Evolutionary conservation across 2,888 invertebrate species (phyloP).

Genomic region (Platycheirus albimanus): DNA sequence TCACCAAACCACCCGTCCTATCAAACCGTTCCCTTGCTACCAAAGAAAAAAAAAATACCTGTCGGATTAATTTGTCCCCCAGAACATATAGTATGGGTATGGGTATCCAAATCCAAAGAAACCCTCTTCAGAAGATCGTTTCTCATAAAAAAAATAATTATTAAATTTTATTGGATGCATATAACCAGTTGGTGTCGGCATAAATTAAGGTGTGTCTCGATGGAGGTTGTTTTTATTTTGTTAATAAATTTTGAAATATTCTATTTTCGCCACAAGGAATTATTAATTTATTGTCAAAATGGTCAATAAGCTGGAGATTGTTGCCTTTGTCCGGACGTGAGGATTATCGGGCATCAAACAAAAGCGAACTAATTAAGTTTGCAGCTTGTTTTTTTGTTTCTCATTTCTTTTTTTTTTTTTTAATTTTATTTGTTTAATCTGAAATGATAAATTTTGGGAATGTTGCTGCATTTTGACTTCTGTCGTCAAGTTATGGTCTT

Average conservation of each 20-base stretch:
- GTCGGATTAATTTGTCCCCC: conserved; percentile 59
- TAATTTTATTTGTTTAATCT: background rate
- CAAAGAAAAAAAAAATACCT: conserved; percentile 45
- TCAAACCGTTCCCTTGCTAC: background rate
- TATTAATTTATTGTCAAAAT: conserved; percentile 66
- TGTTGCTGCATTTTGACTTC: conserved; percentile 9
- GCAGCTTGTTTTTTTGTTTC: conserved; percentile 49
- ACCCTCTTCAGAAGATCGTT: conserved; percentile 50
- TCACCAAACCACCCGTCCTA: background rate
- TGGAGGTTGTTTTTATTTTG: conserved; percentile 43
- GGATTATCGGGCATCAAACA: conserved; percentile 64
- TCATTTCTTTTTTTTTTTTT: conserved; percentile 4
- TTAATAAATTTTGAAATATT: conserved; percentile 26
- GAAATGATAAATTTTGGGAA: conserved; percentile 20
- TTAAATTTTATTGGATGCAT: conserved; percentile 60
- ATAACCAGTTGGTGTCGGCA: conserved; percentile 73
- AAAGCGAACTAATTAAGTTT: conserved; percentile 67
- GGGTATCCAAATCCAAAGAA: too few species aligned
- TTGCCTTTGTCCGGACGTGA: conserved; percentile 51
- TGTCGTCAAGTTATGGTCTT: background rate
- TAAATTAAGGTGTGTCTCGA: conserved; percentile 65
- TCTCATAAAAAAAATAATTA: conserved; percentile 65
- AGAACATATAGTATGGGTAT: too few species aligned
- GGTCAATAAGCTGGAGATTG: conserved; percentile 61
- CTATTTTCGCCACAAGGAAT: conserved; percentile 55